Conservation (phyloP, 2,113 vertebrate species). For the Phrynosoma platyrhinos region DNA sequence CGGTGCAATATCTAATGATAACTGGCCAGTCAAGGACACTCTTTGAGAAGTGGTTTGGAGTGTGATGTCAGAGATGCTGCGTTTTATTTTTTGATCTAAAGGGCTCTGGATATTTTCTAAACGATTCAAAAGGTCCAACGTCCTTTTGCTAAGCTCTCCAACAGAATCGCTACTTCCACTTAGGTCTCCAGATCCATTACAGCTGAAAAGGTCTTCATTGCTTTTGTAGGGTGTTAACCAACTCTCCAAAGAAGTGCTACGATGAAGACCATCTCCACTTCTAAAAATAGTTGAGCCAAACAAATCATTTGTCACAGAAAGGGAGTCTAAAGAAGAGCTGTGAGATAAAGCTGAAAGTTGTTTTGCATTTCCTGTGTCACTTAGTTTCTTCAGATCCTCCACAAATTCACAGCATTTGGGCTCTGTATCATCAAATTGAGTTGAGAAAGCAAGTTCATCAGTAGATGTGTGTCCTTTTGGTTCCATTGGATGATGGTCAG, state of each 20-base stretch:
- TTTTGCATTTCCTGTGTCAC: slow-evolving; percentile 61
- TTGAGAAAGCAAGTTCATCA: slow-evolving; percentile 66
- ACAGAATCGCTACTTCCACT: slow-evolving; percentile 81
- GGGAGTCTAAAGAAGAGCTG: slow-evolving; percentile 91
- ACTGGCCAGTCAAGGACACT: slow-evolving; percentile 76
- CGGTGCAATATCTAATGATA: slow-evolving; percentile 79
- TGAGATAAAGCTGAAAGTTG: slow-evolving; percentile 77
- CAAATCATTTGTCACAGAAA: slow-evolving; percentile 87
- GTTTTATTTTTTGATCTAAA: slow-evolving; percentile 88
- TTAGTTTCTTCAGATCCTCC: slow-evolving; percentile 69
- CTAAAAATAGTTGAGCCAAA: slow-evolving; percentile 84
- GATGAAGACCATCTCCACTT: slow-evolving; percentile 84
- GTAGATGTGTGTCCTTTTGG: slow-evolving; percentile 66
- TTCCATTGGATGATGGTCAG: slow-evolving; percentile 77
- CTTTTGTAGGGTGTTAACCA: slow-evolving; percentile 86
- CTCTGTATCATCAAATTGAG: slow-evolving; percentile 63
- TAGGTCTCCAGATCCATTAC: slow-evolving; percentile 83
- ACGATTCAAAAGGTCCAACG: slow-evolving; percentile 92
- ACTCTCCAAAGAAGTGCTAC: slow-evolving; percentile 91
- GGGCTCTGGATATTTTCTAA: slow-evolving; percentile 96
- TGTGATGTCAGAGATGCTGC: slow-evolving; percentile 92
- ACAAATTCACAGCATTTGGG: slow-evolving; percentile 58
- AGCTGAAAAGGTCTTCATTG: slow-evolving; percentile 83
- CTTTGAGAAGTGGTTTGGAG: slow-evolving; percentile 85
- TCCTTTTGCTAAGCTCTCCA: slow-evolving; percentile 93